phyloP scores from a whole-genome alignment of 2,888 invertebrate genomes.

The Microplitis deprimator region DNA sequence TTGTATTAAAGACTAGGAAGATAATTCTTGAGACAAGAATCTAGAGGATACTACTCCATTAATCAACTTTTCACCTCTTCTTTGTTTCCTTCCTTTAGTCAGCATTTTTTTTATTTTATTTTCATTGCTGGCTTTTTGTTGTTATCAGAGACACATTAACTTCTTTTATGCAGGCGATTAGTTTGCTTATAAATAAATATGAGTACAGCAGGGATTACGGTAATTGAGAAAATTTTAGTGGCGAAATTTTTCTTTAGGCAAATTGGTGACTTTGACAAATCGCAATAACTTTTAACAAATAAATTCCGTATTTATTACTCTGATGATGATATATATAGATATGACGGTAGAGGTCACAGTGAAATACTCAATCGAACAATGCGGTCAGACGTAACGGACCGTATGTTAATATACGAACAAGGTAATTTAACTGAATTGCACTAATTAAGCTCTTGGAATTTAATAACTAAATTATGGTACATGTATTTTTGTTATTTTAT shows the following conservation, averaged over 20 bases:
- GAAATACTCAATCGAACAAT: constrained; percentile 2
- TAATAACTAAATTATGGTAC: not conserved
- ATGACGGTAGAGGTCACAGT: not conserved
- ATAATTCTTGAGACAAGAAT: not conserved
- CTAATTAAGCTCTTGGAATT: constrained; percentile 22
- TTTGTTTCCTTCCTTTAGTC: not conserved
- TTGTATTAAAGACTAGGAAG: not conserved
- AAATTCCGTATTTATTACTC: not conserved
- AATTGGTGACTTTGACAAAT: too few species aligned
- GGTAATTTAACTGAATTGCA: not conserved
- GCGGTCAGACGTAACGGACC: constrained; percentile 16
- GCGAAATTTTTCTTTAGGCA: too few species aligned
- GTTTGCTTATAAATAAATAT: not conserved
- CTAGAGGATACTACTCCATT: not conserved
- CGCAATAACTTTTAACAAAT: too few species aligned
- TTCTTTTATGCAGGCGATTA: not conserved
- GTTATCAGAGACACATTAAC: not conserved
- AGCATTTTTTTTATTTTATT: not conserved
- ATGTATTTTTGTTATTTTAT: not conserved
- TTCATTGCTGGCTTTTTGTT: not conserved
- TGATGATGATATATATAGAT: not conserved
- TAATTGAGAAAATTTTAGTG: too few species aligned
- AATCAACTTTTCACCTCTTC: constrained; percentile 1
- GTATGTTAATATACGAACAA: constrained; percentile 16
- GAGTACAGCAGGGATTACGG: too few species aligned